Base-by-base conservation (phyloP, 2,888 invertebrate genomes). In the Cotesia congregata region DNA sequence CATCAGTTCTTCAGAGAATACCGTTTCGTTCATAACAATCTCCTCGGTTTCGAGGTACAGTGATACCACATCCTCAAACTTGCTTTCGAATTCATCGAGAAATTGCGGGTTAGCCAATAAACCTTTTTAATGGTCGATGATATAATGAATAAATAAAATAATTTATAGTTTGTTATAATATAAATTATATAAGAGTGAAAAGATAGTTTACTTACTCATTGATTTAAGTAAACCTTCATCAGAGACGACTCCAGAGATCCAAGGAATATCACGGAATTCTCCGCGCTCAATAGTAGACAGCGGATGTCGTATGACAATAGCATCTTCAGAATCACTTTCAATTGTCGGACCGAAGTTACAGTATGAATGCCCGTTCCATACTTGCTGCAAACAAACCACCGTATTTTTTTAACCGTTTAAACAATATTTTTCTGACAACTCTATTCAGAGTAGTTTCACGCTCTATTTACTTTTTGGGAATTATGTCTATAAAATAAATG, bases 221-320 rank as follows among this genome's bases (percentile, higher is more conserved):
- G 84, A 79, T 74, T 81, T 82, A 0, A 77, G 0, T 7, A 86
- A 72, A 61, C 86, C 86, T 77, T 88, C 88, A 72, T 88, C 84
- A 41, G 79, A 40, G 6, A 80, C 81, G 1, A 85, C 67, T 15
- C 87, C 88, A 3, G 82, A 80, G 68, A 89, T 86, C 82, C 83
- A 84, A 0, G 89, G 88, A 78, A 88, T 84, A 68, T 88, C 86
- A 9, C 86, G 83, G 69, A 84, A 86, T 30, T 81, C 74, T 5
- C 82, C 80, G 0, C 83, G 75, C 41, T 77, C 41, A 4, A 87
- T 77, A 6, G 75, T 73, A 39, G 40, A 75, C 61, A 75, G 41
- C 3, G 89, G 88, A 79, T 86, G 81, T 67, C 80, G 77, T n/a
- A 84, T 86, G 39, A 89, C 67, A 5, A 87, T 77, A 0, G 88